Conservation (phyloP, 1,140 invertebrate genomes). For the Drosophila bocqueti region DNA sequence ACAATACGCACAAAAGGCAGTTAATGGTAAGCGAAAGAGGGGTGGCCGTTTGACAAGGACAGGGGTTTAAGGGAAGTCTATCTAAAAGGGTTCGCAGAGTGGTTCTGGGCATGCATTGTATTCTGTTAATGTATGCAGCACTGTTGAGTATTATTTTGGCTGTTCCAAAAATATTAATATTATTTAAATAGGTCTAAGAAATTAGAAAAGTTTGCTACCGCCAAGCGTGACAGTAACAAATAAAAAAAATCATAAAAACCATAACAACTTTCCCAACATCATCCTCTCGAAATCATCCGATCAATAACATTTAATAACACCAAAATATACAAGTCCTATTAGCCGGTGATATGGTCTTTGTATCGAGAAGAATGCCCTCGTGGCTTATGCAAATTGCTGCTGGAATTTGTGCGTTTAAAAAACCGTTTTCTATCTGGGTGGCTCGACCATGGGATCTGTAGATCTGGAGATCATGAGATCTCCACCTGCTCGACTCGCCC, state of each 20-base stretch:
- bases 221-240: slow-evolving; percentile 13
- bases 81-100: slow-evolving; percentile 11
- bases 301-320: slow-evolving; percentile 52
- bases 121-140: not conserved
- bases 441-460: slow-evolving; percentile 10
- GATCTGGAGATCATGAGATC: slow-evolving; percentile 11
- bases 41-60: not conserved
- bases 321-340: slow-evolving; percentile 52
- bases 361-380: slow-evolving; percentile 29
- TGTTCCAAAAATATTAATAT: not conserved
- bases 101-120: not conserved
- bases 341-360: slow-evolving; percentile 35
- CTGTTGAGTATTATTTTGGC: not conserved
- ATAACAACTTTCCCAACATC: slow-evolving; percentile 6
- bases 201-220: not conserved
- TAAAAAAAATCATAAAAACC: not conserved
- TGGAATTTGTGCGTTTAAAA: slow-evolving; percentile 42
- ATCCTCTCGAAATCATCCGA: slow-evolving; percentile 27
- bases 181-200: not conserved
- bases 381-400: slow-evolving; percentile 67
- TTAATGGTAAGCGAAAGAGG: slow-evolving; percentile 16
- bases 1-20: slow-evolving; percentile 40
- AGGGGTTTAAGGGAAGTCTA: not conserved
- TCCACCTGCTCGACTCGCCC: slow-evolving; percentile 18
- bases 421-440: slow-evolving; percentile 70